These are phyloP conservation scores for Oncopodura yosiiana DNA, from an alignment of 1,140 invertebrate species.

Conservation along the genomic window DNA sequence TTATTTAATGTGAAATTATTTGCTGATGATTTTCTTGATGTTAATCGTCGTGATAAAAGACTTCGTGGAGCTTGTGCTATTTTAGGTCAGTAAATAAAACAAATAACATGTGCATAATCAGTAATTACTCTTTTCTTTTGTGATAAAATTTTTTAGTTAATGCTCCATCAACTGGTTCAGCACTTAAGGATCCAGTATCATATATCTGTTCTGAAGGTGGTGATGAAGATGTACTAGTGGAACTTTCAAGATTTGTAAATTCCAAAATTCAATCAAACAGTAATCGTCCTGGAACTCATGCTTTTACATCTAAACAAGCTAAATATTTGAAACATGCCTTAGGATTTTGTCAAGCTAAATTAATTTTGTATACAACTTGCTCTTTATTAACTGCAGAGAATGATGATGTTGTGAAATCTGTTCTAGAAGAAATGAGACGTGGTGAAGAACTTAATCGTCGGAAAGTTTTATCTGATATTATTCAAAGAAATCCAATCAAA, in stretches of 20 bases:
- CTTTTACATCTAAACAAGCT: constrained; percentile 2
- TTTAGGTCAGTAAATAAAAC: no score
- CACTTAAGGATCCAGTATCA: constrained; percentile 27
- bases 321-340: constrained; percentile 24
- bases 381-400: constrained; percentile 22
- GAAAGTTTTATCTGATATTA: background rate
- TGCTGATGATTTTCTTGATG: constrained; percentile 16
- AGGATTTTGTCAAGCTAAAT: constrained; percentile 15
- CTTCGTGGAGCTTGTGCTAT: constrained; percentile 18
- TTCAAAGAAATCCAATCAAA: background rate
- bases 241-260: constrained; percentile 12
- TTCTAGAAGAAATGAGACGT: background rate
- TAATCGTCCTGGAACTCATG: background rate
- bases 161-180: constrained; percentile 26
- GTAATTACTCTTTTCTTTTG: no score
- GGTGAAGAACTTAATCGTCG: background rate
- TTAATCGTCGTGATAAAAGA: constrained; percentile 19
- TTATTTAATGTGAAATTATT: constrained; percentile 19
- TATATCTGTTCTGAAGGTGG: constrained; percentile 29
- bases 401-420: constrained; percentile 11
- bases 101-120: no score
- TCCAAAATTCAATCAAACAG: constrained; percentile 1
- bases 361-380: constrained; percentile 28
- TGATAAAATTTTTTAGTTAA: no score
- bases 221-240: constrained; percentile 16